Percentiles rank a stretch among this genome's conserved stretches.
phyloP scores from a whole-genome alignment of 2,888 invertebrate genomes.

The Norana najaformis region DNA sequence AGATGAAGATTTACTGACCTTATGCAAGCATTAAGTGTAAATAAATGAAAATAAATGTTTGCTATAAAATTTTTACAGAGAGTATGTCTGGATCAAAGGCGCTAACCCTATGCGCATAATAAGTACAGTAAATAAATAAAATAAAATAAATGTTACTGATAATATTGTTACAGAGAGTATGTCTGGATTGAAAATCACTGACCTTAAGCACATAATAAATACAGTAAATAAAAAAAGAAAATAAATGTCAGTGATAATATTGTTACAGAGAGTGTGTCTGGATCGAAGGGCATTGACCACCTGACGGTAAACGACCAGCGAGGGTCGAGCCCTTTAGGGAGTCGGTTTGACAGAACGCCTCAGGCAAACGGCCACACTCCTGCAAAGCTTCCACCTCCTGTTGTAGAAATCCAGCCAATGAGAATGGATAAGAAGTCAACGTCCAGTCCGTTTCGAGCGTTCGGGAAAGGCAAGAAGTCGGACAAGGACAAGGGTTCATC shows the following conservation, averaged over 20 bases:
- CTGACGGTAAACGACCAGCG: background rate
- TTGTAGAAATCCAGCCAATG: conserved; percentile 33
- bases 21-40: no score
- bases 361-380: background rate
- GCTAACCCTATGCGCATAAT: no score
- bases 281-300: background rate
- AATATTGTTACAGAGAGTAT: no score
- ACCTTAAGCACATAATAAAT: no score
- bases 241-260: background rate
- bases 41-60: no score
- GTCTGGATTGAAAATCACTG: no score
- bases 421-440: conserved; percentile 14
- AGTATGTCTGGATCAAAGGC: no score
- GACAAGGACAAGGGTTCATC: background rate
- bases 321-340: background rate
- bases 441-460: background rate
- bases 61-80: no score
- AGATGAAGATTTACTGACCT: no score
- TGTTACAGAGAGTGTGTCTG: background rate
- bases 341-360: background rate
- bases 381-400: conserved; percentile 2
- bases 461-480: background rate
- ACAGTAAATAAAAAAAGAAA: background rate
- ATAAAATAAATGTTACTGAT: no score
- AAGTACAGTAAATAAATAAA: background rate